Base-by-base conservation (phyloP, 2,888 invertebrate genomes). In the Hoplodrina blanda region DNA sequence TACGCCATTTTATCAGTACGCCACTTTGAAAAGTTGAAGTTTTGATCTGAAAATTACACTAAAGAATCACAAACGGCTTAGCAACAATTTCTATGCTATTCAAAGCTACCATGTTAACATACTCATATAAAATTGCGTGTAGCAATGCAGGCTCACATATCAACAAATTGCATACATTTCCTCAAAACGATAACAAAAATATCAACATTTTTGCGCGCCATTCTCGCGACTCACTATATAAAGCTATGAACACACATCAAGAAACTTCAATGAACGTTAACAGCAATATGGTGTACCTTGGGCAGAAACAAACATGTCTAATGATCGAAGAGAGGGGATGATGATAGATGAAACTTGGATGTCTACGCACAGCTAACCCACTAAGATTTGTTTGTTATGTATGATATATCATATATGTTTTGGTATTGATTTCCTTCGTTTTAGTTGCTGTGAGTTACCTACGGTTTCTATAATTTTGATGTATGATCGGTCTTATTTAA, bases 271-370 rank as follows among this genome's bases (percentile, higher is more conserved):
- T 85, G 72, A 85, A 87, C 86, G 87, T 88, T 96, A 95, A 96
- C 94, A 95, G 95, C 95, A 94, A 92, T 94, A 84, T 89, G 89
- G 87, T 96, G 95, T 96, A 92, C 90, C 89, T 85, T 85, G 83
- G 84, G 49, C 84, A 86, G 87, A 89, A 91, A 92, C 89, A 94
- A 95, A 96, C 95, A 94, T 77, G 76, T 88, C 92, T 95, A 94
- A 95, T 96, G 95, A 96, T 95, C 89, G 95, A 95, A 90, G 89
- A 91, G 91, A 89, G 80, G 85, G 87, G 88, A 93, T 92, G 91
- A 95, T 95, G 96, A 96, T 96, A 94, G 95, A 96, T 96, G 95
- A 92, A 91, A 92, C 91, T 91, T 88, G 89, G 91, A 91, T 93
- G 92, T 92, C 92, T 88, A 93, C 94, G 93, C 94, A 93, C 91